These are phyloP conservation scores for Lates japonicus DNA, from an alignment of 2,797 vertebrate genomes.

Conservation along the genomic window DNA sequence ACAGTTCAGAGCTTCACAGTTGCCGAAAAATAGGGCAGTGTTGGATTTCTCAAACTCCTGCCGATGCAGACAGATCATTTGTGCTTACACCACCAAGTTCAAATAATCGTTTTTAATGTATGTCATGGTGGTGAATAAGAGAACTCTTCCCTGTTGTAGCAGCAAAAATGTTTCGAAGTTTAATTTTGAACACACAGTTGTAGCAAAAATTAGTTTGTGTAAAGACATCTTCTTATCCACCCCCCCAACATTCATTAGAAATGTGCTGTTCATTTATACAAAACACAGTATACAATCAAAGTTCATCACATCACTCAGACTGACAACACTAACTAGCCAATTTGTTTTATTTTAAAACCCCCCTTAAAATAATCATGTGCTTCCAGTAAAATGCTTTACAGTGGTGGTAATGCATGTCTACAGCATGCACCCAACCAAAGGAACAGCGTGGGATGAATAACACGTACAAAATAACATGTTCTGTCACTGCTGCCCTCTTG, in stretches of 20 bases:
- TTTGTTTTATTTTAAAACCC: not conserved
- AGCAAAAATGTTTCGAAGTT: conserved; percentile 18
- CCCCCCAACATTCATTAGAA: no score
- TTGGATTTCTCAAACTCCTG: conserved; percentile 42
- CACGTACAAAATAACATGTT: conserved; percentile 51
- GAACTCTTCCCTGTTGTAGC: not conserved
- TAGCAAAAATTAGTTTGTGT: no score
- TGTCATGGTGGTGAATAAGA: conserved; percentile 37
- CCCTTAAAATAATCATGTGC: not conserved
- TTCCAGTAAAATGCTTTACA: not conserved
- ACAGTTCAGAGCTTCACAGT: conserved; percentile 25
- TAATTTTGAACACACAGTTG: no score
- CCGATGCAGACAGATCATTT: conserved; percentile 41
- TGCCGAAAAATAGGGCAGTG: conserved; percentile 41
- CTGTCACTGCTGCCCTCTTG: conserved; percentile 46
- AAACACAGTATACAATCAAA: not conserved
- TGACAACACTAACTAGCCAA: not conserved
- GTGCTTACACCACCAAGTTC: conserved; percentile 37
- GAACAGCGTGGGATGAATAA: conserved; percentile 30
- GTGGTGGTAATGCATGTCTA: conserved; percentile 1
- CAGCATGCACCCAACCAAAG: not conserved
- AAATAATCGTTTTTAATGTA: conserved; percentile 56
- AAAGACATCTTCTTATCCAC: no score
- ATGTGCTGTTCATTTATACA: not conserved
- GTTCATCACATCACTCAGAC: not conserved